Evolutionary conservation across 2,113 vertebrate genomes (phyloP).

Genomic region (Burhinus oedicnemus): DNA sequence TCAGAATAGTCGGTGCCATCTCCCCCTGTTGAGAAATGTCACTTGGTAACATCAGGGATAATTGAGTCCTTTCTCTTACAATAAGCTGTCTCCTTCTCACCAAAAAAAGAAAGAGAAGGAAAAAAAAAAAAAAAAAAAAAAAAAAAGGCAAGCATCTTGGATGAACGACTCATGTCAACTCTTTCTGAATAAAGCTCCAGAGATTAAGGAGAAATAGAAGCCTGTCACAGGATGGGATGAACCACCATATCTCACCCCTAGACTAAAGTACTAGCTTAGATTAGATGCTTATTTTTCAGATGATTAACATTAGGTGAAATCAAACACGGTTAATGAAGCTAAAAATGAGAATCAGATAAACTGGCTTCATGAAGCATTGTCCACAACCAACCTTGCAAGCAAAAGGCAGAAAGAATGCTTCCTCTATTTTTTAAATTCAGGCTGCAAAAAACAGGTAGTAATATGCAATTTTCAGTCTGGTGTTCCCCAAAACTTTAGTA

Average conservation of each 20-base stretch:
- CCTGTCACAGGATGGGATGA: not conserved
- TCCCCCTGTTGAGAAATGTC: not conserved
- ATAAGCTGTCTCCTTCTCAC: not conserved
- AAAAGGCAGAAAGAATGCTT: not conserved
- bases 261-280: not conserved
- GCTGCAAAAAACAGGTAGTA: not conserved
- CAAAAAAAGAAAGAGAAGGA: accelerated
- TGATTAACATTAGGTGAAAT: not conserved
- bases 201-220: not conserved
- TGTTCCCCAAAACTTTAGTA: not conserved
- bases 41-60: not conserved
- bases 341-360: not conserved
- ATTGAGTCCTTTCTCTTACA: accelerated
- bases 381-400: not conserved
- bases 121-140: accelerated
- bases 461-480: not conserved
- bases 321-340: not conserved
- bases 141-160: not conserved
- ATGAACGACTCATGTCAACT: not conserved
- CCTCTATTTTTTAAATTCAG: accelerated
- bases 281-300: not conserved
- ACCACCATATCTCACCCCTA: accelerated
- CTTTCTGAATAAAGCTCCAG: not conserved
- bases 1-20: not conserved
- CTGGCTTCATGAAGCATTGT: not conserved